A percentile compares a stretch with the other conserved stretches of the same genome.
Evolutionary conservation across 2,113 vertebrate genomes (phyloP).

Genomic region (Hystrix cristata): DNA sequence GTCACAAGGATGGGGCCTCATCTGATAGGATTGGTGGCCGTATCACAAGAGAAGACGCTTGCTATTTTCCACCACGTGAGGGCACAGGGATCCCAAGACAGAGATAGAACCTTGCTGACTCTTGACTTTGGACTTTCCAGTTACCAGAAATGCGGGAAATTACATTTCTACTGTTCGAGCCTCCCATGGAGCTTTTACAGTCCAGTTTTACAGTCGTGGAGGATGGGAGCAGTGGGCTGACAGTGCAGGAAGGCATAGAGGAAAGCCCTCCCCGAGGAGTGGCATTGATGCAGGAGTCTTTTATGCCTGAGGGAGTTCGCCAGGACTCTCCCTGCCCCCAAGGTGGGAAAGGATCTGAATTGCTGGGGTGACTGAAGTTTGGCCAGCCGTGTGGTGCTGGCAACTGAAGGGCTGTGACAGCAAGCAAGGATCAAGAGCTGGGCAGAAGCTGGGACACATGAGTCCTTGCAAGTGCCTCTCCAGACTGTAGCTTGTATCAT

Average conservation of each 20-base stretch:
- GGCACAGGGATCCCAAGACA: not conserved
- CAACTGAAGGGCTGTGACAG: not conserved
- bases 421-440: not conserved
- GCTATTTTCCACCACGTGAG: too few species aligned
- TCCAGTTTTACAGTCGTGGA: not conserved
- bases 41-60: not conserved
- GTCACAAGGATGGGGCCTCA: not conserved
- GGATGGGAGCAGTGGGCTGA: not conserved
- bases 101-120: not conserved
- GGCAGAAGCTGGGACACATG: not conserved
- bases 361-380: not conserved
- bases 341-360: not conserved
- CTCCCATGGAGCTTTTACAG: not conserved
- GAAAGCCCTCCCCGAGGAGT: fast-evolving
- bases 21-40: not conserved
- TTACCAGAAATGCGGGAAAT: not conserved
- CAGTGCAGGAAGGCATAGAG: not conserved
- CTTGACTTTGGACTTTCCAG: not conserved
- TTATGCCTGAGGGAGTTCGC: not conserved
- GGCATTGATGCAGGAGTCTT: not conserved
- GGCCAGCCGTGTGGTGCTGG: not conserved
- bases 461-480: not conserved
- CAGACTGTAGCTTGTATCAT: too few species aligned
- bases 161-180: not conserved
- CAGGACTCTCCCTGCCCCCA: not conserved